Conservation (phyloP, 2,113 vertebrate genomes). For the Psilopsiagon aurifrons region DNA sequence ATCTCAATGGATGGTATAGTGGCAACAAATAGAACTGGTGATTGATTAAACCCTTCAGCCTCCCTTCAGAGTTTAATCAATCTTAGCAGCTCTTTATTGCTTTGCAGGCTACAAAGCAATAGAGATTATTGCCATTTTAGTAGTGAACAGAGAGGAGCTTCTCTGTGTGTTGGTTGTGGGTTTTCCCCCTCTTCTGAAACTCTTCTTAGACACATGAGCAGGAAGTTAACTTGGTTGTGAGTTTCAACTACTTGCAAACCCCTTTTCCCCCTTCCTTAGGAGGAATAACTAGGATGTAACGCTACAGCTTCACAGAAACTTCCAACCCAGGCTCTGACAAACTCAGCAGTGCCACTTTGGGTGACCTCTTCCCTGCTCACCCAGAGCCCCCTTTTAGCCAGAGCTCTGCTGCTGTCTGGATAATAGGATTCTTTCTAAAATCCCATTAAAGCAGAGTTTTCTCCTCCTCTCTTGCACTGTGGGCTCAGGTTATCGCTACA, state of each 20-base stretch:
- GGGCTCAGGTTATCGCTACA: neutral
- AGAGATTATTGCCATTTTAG: slow-evolving; percentile 5
- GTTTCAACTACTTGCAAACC: neutral
- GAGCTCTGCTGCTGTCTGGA: neutral
- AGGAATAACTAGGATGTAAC: fast-evolving
- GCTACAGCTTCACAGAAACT: neutral
- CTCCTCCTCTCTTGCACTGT: neutral
- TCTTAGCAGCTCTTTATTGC: slow-evolving; percentile 35
- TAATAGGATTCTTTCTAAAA: neutral
- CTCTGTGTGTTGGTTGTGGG: neutral
- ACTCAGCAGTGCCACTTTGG: neutral
- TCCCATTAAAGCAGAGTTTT: neutral
- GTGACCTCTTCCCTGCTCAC: neutral
- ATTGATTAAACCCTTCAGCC: slow-evolving; percentile 49
- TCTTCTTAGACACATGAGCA: neutral
- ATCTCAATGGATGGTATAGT: neutral
- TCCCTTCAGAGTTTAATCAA: slow-evolving; percentile 50
- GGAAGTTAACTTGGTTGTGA: neutral
- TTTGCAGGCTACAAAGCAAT: slow-evolving; percentile 4
- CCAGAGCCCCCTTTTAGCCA: neutral
- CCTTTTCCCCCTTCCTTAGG: neutral
- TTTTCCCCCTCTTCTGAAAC: neutral
- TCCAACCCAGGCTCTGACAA: neutral
- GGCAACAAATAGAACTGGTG: neutral
- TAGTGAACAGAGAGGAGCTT: neutral